Conservation (phyloP, 2,888 invertebrate genomes). For the Heliconius charithonia region DNA sequence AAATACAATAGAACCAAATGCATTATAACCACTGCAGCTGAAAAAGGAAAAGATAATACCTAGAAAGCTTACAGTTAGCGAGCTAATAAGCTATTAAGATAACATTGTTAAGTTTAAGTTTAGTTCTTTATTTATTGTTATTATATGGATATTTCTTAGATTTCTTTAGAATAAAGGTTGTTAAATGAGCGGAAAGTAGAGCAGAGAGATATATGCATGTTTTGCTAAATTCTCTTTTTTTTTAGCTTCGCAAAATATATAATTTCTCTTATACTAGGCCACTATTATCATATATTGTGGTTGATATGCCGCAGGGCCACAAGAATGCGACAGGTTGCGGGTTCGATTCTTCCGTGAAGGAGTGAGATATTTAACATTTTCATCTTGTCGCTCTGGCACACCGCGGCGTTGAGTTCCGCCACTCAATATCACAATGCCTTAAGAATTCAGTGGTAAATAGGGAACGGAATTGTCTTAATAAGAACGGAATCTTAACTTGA, state of each 20-base stretch:
- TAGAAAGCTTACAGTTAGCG: conserved; percentile 12
- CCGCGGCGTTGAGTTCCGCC: too few relatives aligned
- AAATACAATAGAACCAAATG: background rate
- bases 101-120: conserved; percentile 11
- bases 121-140: conserved; percentile 1
- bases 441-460: too few relatives aligned
- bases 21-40: background rate
- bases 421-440: background rate
- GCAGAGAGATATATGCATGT: background rate
- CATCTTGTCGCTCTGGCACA: too few relatives aligned
- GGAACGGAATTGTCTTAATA: too few relatives aligned
- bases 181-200: background rate
- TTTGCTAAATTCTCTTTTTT: background rate
- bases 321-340: too few relatives aligned
- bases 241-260: too few relatives aligned
- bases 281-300: too few relatives aligned
- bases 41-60: background rate
- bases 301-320: too few relatives aligned
- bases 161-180: background rate
- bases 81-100: conserved; percentile 11
- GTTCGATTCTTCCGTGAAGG: too few relatives aligned
- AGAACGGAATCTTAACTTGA: too few relatives aligned
- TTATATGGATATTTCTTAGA: background rate
- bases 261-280: too few relatives aligned
- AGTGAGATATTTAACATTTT: too few relatives aligned